A percentile compares a stretch with the other conserved stretches of the same genome.
These are phyloP conservation scores for Oscheius sp. DNA, from an alignment of 2,888 invertebrate genomes.

Conservation along the genomic window DNA sequence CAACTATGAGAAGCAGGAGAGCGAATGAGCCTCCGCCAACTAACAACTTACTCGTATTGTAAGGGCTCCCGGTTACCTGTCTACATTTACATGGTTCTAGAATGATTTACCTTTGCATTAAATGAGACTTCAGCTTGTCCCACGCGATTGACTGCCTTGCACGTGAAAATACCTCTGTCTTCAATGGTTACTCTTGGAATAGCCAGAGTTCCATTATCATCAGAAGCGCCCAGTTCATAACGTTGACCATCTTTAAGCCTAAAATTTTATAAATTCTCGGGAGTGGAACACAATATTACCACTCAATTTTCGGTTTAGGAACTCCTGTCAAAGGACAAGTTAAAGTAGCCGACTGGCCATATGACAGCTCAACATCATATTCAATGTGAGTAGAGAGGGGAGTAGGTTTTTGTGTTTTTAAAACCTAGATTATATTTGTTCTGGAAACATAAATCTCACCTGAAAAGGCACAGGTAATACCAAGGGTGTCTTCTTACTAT, in stretches of 20 bases:
- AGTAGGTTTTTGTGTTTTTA: constrained; percentile 34
- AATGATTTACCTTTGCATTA: constrained; percentile 33
- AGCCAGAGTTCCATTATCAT: constrained; percentile 23
- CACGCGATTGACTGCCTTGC: constrained; percentile 81
- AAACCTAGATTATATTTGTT: constrained; percentile 10
- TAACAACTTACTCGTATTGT: too few species aligned
- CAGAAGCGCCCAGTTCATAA: constrained; percentile 18
- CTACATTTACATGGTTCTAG: too few species aligned
- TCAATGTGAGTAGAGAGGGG: constrained; percentile 31
- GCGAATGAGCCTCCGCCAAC: too few species aligned
- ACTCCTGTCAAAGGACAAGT: constrained; percentile 43
- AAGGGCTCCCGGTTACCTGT: too few species aligned
- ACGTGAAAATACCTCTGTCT: constrained; percentile 79
- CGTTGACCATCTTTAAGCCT: constrained; percentile 39
- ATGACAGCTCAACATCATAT: constrained; percentile 21
- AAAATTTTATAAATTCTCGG: too few species aligned
- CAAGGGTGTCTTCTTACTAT: constrained; percentile 5
- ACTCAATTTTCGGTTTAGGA: constrained; percentile 38
- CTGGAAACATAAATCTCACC: too few species aligned
- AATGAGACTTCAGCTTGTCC: constrained; percentile 78
- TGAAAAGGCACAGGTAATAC: neutral
- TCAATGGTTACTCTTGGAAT: constrained; percentile 41
- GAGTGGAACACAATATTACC: too few species aligned
- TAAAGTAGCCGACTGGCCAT: constrained; percentile 29
- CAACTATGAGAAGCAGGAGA: neutral